Conservation (phyloP, 2,797 vertebrate genomes). For the Leontocebus nigricollis region DNA sequence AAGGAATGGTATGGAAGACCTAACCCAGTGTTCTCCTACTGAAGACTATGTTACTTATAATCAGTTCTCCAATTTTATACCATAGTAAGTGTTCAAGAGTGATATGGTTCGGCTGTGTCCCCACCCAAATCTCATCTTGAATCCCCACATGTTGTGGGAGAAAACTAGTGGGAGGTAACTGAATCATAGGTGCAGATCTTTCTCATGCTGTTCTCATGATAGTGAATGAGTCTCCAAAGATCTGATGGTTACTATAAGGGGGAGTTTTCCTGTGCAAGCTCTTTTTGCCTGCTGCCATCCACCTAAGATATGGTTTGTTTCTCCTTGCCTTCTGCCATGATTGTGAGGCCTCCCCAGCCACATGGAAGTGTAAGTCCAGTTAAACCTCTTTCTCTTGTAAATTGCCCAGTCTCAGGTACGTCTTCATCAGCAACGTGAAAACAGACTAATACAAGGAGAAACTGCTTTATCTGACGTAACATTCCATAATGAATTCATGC, state of each 20-base stretch:
- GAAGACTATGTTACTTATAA: conserved; percentile 35
- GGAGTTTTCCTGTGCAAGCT: not conserved
- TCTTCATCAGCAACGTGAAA: not conserved
- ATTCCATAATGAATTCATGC: conserved; percentile 27
- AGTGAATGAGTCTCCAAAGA: not conserved
- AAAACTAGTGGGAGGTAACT: not conserved
- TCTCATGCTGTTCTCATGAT: not conserved
- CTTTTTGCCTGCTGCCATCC: not conserved
- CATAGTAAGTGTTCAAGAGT: not conserved
- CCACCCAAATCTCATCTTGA: not conserved
- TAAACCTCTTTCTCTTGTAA: not conserved
- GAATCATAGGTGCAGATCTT: not conserved
- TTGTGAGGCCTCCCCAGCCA: not conserved
- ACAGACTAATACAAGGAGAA: not conserved
- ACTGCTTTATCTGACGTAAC: not conserved
- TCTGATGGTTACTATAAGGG: not conserved
- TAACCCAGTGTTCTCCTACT: not conserved
- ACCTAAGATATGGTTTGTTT: not conserved
- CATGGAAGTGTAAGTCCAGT: not conserved
- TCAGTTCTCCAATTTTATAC: not conserved
- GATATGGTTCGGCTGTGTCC: not conserved
- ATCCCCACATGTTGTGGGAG: not conserved
- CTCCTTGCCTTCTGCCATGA: not conserved
- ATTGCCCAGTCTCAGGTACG: not conserved
- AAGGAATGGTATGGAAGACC: not conserved